Percentiles rank a stretch among this genome's conserved stretches.
phyloP scores from a whole-genome alignment of 1,140 invertebrate species.

The Grapholita molesta region DNA sequence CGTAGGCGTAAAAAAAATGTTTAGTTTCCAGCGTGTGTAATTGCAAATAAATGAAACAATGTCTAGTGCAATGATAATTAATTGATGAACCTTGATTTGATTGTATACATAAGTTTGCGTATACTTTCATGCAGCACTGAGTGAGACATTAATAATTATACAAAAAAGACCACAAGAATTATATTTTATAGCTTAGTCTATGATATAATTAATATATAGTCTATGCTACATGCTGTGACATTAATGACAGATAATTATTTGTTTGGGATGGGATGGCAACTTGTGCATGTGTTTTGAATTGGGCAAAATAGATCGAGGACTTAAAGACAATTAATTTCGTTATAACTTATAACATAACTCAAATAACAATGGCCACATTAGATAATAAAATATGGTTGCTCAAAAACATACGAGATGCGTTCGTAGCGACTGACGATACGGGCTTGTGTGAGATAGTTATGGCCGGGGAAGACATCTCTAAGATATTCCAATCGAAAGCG shows the following conservation, averaged over 20 bases:
- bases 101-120: too few relatives aligned
- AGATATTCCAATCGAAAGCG: conserved; percentile 79
- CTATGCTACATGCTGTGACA: too few relatives aligned
- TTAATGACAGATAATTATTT: background rate
- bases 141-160: too few relatives aligned
- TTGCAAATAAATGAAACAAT: too few relatives aligned
- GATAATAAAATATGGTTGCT: conserved; percentile 95
- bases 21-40: too few relatives aligned
- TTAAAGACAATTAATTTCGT: background rate
- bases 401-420: conserved; percentile 95
- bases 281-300: conserved; percentile 13
- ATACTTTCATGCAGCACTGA: too few relatives aligned
- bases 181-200: too few relatives aligned
- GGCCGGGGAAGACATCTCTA: conserved; percentile 86
- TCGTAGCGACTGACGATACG: conserved; percentile 97
- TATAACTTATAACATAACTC: background rate
- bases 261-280: conserved; percentile 10
- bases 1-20: too few relatives aligned
- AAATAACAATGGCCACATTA: conserved; percentile 89
- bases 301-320: background rate
- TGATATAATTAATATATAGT: too few relatives aligned
- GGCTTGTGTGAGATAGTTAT: conserved; percentile 89
- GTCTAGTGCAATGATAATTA: too few relatives aligned
- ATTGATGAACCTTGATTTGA: too few relatives aligned
- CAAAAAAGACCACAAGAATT: too few relatives aligned